Percentiles rank a stretch among this genome's conserved stretches.
Evolutionary conservation across 23 tunicate species (phyloP).

Genomic region (Trididemnum clinides): DNA sequence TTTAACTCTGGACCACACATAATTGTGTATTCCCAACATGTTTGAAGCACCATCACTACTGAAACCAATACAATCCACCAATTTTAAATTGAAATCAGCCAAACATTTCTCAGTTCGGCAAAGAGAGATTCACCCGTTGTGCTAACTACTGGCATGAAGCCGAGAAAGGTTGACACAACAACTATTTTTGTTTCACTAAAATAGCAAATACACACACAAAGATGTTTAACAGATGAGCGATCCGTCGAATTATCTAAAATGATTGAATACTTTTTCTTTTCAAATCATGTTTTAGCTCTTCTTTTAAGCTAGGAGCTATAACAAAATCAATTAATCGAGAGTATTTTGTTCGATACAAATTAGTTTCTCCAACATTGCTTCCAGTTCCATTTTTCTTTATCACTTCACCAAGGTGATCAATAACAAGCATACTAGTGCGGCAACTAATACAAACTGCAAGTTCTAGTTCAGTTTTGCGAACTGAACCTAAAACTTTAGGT

Average conservation of each 20-base stretch:
- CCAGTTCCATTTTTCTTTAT: slow-evolving; percentile 4
- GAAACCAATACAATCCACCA: slow-evolving; percentile 22
- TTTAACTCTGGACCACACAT: slow-evolving; percentile 39
- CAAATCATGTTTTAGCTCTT: neutral
- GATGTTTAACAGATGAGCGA: neutral
- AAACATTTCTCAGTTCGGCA: neutral
- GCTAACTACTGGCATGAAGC: slow-evolving; percentile 22
- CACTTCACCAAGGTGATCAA: slow-evolving; percentile 25
- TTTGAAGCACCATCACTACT: slow-evolving; percentile 36
- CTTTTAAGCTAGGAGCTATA: slow-evolving; percentile 13
- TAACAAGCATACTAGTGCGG: neutral
- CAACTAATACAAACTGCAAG: slow-evolving; percentile 7
- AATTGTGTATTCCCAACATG: slow-evolving; percentile 30
- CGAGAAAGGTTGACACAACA: neutral
- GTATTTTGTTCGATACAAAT: slow-evolving; percentile 27
- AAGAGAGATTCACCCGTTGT: neutral
- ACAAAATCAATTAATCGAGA: slow-evolving; percentile 1
- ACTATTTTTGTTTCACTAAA: neutral
- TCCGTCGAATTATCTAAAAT: neutral
- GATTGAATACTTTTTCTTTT: neutral
- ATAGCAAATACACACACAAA: slow-evolving; percentile 3
- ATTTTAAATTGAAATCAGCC: neutral
- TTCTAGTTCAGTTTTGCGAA: slow-evolving; percentile 8
- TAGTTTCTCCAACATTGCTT: neutral
- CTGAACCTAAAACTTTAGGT: neutral